Percentiles rank a stretch among this genome's conserved stretches.
Evolutionary conservation across 2,888 invertebrate genomes (phyloP).

Genomic region (Microplitis manilae): DNA sequence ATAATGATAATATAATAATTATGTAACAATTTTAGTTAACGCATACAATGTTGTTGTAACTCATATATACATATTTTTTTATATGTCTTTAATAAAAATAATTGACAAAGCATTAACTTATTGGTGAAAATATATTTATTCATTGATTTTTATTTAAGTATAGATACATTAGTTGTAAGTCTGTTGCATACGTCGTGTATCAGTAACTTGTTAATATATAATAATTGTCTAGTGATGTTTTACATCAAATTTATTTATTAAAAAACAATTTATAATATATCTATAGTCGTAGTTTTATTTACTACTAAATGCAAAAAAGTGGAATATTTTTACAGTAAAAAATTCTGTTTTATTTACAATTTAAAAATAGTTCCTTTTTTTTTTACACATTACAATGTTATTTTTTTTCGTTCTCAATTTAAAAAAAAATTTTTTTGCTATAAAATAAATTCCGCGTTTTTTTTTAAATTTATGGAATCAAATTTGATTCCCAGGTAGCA

Average conservation of each 20-base stretch:
- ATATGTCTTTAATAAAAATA: conserved; percentile 71
- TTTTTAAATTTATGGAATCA: too few species aligned
- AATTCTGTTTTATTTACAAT: not conserved
- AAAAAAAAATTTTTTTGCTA: not conserved
- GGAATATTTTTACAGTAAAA: not conserved
- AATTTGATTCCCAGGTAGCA: too few species aligned
- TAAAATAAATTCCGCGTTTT: too few species aligned
- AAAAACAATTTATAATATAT: not conserved
- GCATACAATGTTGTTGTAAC: conserved; percentile 64
- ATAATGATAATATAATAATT: not conserved
- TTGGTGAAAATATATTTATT: conserved; percentile 58
- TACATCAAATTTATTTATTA: not conserved
- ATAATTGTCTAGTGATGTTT: conserved; percentile 45
- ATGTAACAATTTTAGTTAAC: conserved; percentile 66
- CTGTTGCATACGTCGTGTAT: conserved; percentile 33
- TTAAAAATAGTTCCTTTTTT: not conserved
- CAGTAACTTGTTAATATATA: conserved; percentile 36
- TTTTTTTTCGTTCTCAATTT: not conserved
- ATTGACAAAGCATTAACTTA: conserved; percentile 46
- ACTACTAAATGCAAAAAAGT: not conserved
- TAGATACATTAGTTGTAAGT: conserved; percentile 54
- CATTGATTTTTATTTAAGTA: conserved; percentile 51
- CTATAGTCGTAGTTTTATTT: not conserved
- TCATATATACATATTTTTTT: conserved; percentile 70
- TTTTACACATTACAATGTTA: not conserved